Base-by-base conservation (phyloP, 1,140 invertebrate species). In the Aphis gossypii region DNA sequence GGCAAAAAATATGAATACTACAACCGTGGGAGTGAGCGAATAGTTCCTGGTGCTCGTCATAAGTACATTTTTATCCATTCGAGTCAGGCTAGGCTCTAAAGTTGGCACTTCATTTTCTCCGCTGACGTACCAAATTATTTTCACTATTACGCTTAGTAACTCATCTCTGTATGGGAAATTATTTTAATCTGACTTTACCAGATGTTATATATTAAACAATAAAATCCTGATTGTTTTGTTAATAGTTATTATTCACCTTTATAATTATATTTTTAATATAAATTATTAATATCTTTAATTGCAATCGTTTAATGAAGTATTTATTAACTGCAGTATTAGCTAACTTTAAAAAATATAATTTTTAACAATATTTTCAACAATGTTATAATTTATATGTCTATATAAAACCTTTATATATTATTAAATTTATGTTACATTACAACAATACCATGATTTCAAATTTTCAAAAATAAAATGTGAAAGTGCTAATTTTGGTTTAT, bases 51-150 rank as follows among this genome's bases (percentile, higher is more conserved):
- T 60, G 35, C 23, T 89, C 51, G 35, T 60, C 9, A 90, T 60
- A 60, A 60, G 51, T 56, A 90, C 48, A 90, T 25, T 56, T 90
- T 90, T 56, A 90, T 90, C 89, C 89, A 60, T 54, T 60, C 14
- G 35, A 35, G 38, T 90, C 30, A 41, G 8, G 9, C 4, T 25
- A 41, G 56, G 20, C 38, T 38, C 35, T 90, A 41, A 60, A 60
- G 21, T 41, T 38, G 51, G 51, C 51, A 90, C 51, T 60, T 60
- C 89, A 60, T 35, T 35, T 90, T 35, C n/a, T 86, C 11, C 41
- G 84, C 46, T 46, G 84, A 86, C 38, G 30, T 51, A 48, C 30
- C 30, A 35, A 88, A 88, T 48, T 25, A 90, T 90, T 90, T 41
- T 60, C 35, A 41, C 21, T 60, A 30, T 60, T 38, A 23, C 21